Evolutionary conservation across 1,140 invertebrate species (phyloP).

Genomic region (Schmidtea mediterranea): DNA sequence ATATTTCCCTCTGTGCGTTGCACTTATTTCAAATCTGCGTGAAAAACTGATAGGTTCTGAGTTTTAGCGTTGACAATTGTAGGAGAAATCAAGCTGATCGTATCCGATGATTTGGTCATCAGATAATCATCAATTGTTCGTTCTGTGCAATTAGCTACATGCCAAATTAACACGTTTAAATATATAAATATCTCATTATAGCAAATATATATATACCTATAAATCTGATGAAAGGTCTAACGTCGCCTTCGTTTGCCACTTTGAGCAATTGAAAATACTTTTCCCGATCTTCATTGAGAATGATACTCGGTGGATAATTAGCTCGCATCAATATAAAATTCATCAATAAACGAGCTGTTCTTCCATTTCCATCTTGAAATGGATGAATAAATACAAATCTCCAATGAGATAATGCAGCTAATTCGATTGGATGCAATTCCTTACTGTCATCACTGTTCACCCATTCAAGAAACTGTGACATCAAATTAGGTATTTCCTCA

Average conservation of each 20-base stretch:
- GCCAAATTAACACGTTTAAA: too few relatives aligned
- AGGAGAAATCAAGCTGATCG: too few relatives aligned
- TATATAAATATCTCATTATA: too few relatives aligned
- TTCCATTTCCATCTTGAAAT: conserved; percentile 50
- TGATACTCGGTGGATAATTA: conserved; percentile 81
- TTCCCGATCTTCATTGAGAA: conserved; percentile 56
- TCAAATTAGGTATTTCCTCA: conserved; percentile 44
- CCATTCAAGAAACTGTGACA: conserved; percentile 66
- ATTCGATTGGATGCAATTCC: conserved; percentile 37
- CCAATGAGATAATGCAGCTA: conserved; percentile 74
- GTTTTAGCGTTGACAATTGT: too few relatives aligned
- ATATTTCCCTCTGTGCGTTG: too few relatives aligned
- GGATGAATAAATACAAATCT: conserved; percentile 73
- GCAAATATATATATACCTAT: conserved; percentile 11
- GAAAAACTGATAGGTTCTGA: too few relatives aligned
- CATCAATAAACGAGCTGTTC: conserved; percentile 74
- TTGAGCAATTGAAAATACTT: conserved; percentile 52
- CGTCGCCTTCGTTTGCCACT: conserved; percentile 60
- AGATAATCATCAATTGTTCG: conserved; percentile 61
- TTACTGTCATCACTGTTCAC: conserved; percentile 51
- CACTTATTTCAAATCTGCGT: too few relatives aligned
- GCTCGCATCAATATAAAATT: conserved; percentile 85
- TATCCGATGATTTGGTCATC: conserved; percentile 4
- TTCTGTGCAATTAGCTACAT: conserved; percentile 70
- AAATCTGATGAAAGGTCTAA: conserved; percentile 12